Evolutionary conservation across 2,888 invertebrate genomes (phyloP).

Genomic region (Scaptomyza reducta): DNA sequence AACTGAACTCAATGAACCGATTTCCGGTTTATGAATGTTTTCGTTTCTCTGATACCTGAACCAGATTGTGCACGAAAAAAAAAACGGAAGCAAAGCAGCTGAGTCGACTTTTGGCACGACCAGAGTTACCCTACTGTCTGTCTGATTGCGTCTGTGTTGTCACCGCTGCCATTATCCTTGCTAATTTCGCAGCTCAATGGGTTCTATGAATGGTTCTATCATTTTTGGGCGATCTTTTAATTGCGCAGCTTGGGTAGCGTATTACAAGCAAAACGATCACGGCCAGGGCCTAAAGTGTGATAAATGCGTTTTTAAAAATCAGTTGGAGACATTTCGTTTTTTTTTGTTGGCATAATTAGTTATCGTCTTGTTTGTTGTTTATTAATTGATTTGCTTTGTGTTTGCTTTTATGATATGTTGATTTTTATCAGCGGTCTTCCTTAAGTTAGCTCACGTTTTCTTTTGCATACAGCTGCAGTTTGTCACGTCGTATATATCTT

Average conservation of each 20-base stretch:
- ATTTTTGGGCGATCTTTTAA: constrained; percentile 66
- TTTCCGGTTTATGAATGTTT: constrained; percentile 71
- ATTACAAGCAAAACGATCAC: constrained; percentile 63
- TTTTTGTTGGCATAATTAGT: constrained; percentile 54
- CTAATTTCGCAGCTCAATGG: constrained; percentile 81
- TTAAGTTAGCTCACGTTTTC: constrained; percentile 10
- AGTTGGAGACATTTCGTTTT: constrained; percentile 21
- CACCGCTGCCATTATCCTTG: constrained; percentile 80
- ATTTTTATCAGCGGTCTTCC: constrained; percentile 32
- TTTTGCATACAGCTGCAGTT: constrained; percentile 35
- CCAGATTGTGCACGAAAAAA: constrained; percentile 69
- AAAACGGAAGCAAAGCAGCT: constrained; percentile 73
- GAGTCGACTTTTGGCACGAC: constrained; percentile 70
- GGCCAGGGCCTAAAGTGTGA: constrained; percentile 67
- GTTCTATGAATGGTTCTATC: constrained; percentile 54
- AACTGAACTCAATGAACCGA: constrained; percentile 70
- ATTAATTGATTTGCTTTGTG: constrained; percentile 43
- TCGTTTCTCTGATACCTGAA: constrained; percentile 56
- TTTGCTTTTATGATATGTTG: constrained; percentile 41
- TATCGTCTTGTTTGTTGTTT: constrained; percentile 65
- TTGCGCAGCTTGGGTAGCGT: constrained; percentile 73
- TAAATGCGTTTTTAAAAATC: constrained; percentile 78
- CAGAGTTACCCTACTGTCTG: constrained; percentile 26
- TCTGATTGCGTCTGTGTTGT: constrained; percentile 59
- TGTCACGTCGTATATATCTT: too few species aligned